A percentile compares a stretch with the other conserved stretches of the same genome.
Conservation (phyloP, 2,888 invertebrate genomes). For the Andrena chrysosceles region DNA sequence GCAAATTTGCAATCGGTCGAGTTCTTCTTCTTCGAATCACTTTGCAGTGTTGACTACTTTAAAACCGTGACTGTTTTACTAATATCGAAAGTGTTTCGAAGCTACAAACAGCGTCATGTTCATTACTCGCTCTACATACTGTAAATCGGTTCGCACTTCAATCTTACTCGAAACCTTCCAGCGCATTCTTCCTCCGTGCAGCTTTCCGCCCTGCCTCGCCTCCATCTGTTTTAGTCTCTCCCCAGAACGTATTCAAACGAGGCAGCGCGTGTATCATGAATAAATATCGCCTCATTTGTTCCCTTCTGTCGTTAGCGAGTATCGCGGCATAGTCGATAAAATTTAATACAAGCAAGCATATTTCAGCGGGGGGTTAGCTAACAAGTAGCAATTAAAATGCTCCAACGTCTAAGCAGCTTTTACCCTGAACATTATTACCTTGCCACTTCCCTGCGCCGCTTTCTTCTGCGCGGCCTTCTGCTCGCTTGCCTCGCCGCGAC, state of each 20-base stretch:
- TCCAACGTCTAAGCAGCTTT: conserved; percentile 4
- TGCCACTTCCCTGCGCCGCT: background rate
- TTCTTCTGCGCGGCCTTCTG: too few relatives aligned
- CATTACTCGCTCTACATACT: background rate
- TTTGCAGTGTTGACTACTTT: too few relatives aligned
- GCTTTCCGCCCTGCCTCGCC: background rate
- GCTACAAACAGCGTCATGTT: background rate
- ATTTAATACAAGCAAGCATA: conserved; percentile 11
- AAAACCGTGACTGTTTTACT: too few relatives aligned
- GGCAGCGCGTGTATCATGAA: background rate
- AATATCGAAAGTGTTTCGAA: background rate
- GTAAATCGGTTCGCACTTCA: background rate
- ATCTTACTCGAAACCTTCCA: background rate
- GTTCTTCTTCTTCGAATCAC: too few relatives aligned
- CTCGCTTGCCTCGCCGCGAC: background rate
- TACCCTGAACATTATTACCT: background rate
- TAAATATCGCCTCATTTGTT: background rate
- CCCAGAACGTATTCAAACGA: background rate
- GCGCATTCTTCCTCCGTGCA: background rate
- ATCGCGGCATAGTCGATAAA: background rate
- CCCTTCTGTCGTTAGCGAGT: background rate
- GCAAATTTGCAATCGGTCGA: too few relatives aligned
- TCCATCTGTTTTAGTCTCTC: background rate
- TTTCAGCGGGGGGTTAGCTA: conserved; percentile 9
- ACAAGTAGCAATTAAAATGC: conserved; percentile 6